Evolutionary conservation across 2,797 vertebrate species (phyloP).

Genomic region (Rhynchotus rufescens): DNA sequence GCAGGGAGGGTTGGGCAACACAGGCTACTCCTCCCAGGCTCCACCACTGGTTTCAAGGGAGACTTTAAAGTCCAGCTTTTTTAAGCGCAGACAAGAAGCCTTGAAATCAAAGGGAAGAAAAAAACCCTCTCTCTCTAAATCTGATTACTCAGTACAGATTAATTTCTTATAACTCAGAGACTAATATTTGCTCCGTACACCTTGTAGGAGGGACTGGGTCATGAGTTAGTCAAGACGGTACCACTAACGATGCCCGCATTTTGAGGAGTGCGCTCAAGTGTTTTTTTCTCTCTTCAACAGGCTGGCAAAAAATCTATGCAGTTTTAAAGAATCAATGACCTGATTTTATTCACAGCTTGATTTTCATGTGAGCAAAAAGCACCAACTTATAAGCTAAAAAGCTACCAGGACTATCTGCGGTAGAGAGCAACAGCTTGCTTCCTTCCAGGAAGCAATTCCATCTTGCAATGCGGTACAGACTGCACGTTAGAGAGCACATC

Average conservation of each 20-base stretch:
- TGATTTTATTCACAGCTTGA: conserved; percentile 35
- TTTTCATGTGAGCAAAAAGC: not conserved
- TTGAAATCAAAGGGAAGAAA: not conserved
- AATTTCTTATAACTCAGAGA: not conserved
- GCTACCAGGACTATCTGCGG: not conserved
- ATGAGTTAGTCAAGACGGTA: not conserved
- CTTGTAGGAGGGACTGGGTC: not conserved
- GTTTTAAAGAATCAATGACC: conserved; percentile 4
- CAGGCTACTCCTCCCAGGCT: not conserved
- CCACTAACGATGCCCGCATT: not conserved
- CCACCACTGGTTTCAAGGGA: not conserved
- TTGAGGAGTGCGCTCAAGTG: not conserved
- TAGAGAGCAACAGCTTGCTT: not conserved
- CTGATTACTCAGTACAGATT: not conserved
- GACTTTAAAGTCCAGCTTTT: not conserved
- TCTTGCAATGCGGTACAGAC: not conserved
- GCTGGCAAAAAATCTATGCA: not conserved
- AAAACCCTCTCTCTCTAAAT: not conserved
- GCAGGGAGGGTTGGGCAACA: not conserved
- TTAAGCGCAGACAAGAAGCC: not conserved
- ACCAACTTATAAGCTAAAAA: not conserved
- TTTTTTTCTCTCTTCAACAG: not conserved
- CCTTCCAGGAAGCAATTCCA: not conserved
- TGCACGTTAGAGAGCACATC: not conserved
- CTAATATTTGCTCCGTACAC: not conserved